Evolutionary conservation across 2,113 vertebrate species (phyloP).

Genomic region (Lagopus muta): DNA sequence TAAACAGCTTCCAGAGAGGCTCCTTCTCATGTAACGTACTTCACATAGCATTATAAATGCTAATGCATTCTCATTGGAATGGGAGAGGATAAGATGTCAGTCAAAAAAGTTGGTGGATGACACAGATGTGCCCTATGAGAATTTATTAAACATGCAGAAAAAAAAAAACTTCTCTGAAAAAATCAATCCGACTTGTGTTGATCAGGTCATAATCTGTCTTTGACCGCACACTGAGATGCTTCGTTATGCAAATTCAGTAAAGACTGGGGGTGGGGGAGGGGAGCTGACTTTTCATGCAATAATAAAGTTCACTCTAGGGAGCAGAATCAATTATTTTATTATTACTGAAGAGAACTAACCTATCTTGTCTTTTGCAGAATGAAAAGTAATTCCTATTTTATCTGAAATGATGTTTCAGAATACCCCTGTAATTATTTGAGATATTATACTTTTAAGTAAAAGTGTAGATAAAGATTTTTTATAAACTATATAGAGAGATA

Average conservation of each 20-base stretch:
- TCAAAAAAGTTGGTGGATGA: background rate
- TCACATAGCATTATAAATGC: background rate
- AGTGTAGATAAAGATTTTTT: background rate
- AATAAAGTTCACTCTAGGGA: background rate
- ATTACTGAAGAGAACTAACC: background rate
- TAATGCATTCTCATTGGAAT: background rate
- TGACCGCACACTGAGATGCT: background rate
- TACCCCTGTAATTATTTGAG: background rate
- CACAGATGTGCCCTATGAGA: background rate
- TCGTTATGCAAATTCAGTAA: background rate
- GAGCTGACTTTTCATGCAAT: background rate
- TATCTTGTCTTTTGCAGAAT: background rate
- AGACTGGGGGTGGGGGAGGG: background rate
- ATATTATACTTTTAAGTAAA: background rate
- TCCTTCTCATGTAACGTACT: background rate
- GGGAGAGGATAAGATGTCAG: background rate
- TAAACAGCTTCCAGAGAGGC: background rate
- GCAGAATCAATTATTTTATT: background rate
- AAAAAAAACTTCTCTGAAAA: background rate
- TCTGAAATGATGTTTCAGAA: background rate
- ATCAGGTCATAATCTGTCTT: background rate
- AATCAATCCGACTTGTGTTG: background rate
- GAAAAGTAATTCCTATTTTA: background rate
- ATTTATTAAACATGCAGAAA: background rate
- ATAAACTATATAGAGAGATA: background rate